Base-by-base conservation (phyloP, 1,140 invertebrate species). In the Telenomus remus region DNA sequence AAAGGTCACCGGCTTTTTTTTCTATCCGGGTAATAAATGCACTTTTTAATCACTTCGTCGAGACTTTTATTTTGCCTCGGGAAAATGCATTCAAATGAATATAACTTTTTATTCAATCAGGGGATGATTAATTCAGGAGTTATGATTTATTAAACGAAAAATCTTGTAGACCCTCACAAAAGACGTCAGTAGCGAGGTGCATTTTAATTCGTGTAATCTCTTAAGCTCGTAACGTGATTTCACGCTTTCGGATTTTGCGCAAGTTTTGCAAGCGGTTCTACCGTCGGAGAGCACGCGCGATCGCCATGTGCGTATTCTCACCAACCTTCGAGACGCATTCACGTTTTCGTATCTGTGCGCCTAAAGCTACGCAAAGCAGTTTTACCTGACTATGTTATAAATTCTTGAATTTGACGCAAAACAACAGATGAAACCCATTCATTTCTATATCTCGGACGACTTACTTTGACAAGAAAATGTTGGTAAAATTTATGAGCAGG, bases 141-240 rank as follows among this genome's bases (percentile, higher is more conserved):
- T 27, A 11, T 39, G 37, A 39, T 39, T 39, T 39, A 39, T n/a
- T 39, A 27, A 27, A 27, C 2, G 2, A n/a, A 9, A 39, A 39
- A 9, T 39, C 37, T 39, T 6, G n/a, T n/a, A 4, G 11, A 44
- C 43, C 3, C 8, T 7, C 11, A 7, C 43, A 44, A 7, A 13
- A 7, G 42, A 63, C 53, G 68, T 64, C 79, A 51, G 78, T 82
- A 81, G 79, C 82, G 49, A 49, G 2, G 19, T 71, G 64, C 63
- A 81, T 84, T 85, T 81, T 81, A 80, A 86, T 85, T 79, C 79
- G 66, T 48, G 66, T 83, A 81, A 86, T 85, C 81, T 66, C 74
- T 66, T 83, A 83, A 82, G 79, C 76, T 77, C 50, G 53, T 85
- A 83, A 85, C 79, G 72, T 76, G 84, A 86, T 85, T 86, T 85